Evolutionary conservation across 2,797 vertebrate species (phyloP).

Genomic region (Iguana delicatissima): DNA sequence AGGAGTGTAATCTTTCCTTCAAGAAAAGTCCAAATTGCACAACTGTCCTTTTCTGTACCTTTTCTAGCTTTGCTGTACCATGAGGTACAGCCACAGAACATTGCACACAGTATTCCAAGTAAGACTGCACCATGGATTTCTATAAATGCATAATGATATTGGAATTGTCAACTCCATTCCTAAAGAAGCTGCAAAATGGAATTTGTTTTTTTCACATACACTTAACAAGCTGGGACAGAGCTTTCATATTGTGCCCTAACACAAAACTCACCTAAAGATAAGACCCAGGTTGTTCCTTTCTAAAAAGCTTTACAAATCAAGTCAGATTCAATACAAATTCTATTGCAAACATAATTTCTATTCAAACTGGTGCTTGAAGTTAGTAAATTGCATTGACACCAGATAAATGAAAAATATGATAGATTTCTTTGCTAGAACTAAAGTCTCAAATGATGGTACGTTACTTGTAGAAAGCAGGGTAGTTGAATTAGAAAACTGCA

Average conservation of each 20-base stretch:
- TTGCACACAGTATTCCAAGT: too few species aligned
- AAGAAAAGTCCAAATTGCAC: too few species aligned
- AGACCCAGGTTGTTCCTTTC: background rate
- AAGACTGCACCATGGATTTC: too few species aligned
- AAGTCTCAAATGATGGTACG: background rate
- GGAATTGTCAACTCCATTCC: too few species aligned
- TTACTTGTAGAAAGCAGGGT: background rate
- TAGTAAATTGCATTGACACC: slow-evolving; percentile 30
- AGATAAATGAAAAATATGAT: slow-evolving; percentile 18
- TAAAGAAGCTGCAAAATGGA: too few species aligned
- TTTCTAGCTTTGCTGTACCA: too few species aligned
- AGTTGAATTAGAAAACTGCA: background rate
- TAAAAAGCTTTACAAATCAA: slow-evolving; percentile 4
- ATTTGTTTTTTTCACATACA: background rate
- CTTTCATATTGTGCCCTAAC: background rate
- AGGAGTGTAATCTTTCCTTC: too few species aligned
- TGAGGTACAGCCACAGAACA: too few species aligned
- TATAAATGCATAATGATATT: too few species aligned
- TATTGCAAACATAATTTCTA: slow-evolving; percentile 32
- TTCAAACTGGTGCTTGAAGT: slow-evolving; percentile 36
- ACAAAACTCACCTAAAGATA: background rate
- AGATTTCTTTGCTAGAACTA: slow-evolving; percentile 2
- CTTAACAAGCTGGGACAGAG: background rate
- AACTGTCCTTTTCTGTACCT: too few species aligned
- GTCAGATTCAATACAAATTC: slow-evolving; percentile 29